A percentile compares a stretch with the other conserved stretches of the same genome.
phyloP scores from a whole-genome alignment of 2,888 invertebrate species.

The Chrysopilus asiliformis region DNA sequence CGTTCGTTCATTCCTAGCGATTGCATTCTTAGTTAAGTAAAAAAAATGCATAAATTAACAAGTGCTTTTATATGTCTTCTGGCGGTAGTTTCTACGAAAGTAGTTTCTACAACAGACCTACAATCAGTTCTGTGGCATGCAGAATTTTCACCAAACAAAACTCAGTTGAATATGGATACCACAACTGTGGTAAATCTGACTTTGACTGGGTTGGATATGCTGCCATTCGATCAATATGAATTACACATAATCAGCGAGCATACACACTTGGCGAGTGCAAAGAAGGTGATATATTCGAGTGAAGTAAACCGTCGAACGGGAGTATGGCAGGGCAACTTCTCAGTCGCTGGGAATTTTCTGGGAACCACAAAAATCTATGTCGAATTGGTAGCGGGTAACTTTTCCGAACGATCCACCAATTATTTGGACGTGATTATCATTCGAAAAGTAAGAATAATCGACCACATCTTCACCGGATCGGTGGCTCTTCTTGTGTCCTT shows the following conservation, averaged over 20 bases:
- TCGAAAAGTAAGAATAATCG: slow-evolving; percentile 50
- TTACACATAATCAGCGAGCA: slow-evolving; percentile 6
- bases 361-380: slow-evolving; percentile 28
- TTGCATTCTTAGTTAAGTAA: too few species aligned
- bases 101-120: too few species aligned
- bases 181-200: too few species aligned
- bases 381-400: slow-evolving; percentile 19
- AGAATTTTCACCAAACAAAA: too few species aligned
- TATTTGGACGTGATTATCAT: slow-evolving; percentile 42
- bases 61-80: too few species aligned
- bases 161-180: too few species aligned
- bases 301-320: slow-evolving; percentile 16
- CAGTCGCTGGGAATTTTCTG: slow-evolving; percentile 23
- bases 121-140: too few species aligned
- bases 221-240: too few species aligned
- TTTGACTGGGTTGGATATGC: too few species aligned
- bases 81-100: too few species aligned
- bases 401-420: slow-evolving; percentile 21
- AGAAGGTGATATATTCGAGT: slow-evolving; percentile 18
- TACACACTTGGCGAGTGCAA: slow-evolving; percentile 13
- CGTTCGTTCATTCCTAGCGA: too few species aligned
- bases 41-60: too few species aligned
- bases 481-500: slow-evolving; percentile 64
- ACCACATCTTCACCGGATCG: slow-evolving; percentile 58
- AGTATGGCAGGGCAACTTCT: slow-evolving; percentile 24